phyloP scores from a whole-genome alignment of 2,888 invertebrate genomes.

The Serrognathus titanus region DNA sequence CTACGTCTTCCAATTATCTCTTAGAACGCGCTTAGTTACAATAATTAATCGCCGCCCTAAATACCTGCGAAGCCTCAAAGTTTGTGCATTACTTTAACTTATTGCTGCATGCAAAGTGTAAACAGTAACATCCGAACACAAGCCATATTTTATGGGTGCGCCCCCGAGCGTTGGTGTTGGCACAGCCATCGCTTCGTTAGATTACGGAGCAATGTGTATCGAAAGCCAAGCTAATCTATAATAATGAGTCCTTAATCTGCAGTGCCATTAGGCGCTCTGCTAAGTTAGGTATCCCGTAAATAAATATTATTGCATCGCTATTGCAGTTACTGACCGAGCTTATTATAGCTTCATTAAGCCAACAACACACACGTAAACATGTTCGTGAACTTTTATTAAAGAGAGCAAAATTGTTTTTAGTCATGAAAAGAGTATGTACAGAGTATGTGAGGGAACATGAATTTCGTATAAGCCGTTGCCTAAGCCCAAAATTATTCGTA shows the following conservation, averaged over 20 bases:
- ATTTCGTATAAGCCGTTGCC: too few relatives aligned
- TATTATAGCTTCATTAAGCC: not conserved
- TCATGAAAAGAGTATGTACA: too few relatives aligned
- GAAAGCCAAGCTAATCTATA: slow-evolving; percentile 28
- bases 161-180: too few relatives aligned
- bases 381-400: too few relatives aligned
- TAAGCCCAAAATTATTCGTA: too few relatives aligned
- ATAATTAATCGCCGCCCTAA: slow-evolving; percentile 8
- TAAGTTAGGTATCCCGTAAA: slow-evolving; percentile 14
- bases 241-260: slow-evolving; percentile 33
- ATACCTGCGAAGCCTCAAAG: slow-evolving; percentile 11
- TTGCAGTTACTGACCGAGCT: not conserved
- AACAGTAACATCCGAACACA: not conserved
- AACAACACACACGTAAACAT: too few relatives aligned
- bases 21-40: slow-evolving; percentile 2
- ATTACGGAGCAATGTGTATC: slow-evolving; percentile 17
- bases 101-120: not conserved
- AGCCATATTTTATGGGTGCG: not conserved
- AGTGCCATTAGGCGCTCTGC: slow-evolving; percentile 25
- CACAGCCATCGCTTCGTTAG: too few relatives aligned
- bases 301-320: slow-evolving; percentile 21
- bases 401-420: too few relatives aligned
- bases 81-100: slow-evolving; percentile 13
- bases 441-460: too few relatives aligned
- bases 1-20: slow-evolving; percentile 6